Conservation (phyloP, 2,113 vertebrate species). For the Nothoprocta pentlandii region DNA sequence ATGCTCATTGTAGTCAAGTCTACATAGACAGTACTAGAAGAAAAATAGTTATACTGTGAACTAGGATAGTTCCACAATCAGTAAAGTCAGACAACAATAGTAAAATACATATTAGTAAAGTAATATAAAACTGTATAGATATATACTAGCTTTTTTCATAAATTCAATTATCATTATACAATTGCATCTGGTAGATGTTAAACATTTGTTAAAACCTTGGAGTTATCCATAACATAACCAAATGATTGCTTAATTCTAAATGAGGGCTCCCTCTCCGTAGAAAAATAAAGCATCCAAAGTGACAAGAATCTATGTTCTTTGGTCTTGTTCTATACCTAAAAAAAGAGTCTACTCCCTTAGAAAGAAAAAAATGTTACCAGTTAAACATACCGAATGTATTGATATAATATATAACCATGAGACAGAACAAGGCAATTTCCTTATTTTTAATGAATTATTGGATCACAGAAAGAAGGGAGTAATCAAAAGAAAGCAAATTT, state of each 20-base stretch:
- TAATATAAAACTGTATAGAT: neutral
- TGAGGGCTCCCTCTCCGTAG: neutral
- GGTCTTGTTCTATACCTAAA: neutral
- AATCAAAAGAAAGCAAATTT: constrained; percentile 17
- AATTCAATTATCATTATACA: neutral
- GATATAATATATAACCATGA: constrained; percentile 13
- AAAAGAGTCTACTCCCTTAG: neutral
- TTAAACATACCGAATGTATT: neutral
- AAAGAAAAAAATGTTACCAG: neutral
- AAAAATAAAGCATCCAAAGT: constrained; percentile 48
- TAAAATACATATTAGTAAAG: neutral
- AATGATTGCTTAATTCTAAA: neutral
- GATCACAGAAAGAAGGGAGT: neutral
- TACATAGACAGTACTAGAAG: neutral
- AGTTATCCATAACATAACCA: neutral
- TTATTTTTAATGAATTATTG: constrained; percentile 31
- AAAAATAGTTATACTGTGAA: neutral
- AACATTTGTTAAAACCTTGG: neutral
- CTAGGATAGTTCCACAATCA: neutral
- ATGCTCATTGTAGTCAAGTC: neutral
- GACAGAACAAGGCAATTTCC: neutral
- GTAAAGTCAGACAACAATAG: neutral
- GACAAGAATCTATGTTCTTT: constrained; percentile 42
- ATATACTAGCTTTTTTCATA: neutral
- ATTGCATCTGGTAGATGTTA: neutral